Evolutionary conservation across 2,888 invertebrate genomes (phyloP), one percentile per base, ranked within the genome.

Genomic region (Sesamia inferens): DNA sequence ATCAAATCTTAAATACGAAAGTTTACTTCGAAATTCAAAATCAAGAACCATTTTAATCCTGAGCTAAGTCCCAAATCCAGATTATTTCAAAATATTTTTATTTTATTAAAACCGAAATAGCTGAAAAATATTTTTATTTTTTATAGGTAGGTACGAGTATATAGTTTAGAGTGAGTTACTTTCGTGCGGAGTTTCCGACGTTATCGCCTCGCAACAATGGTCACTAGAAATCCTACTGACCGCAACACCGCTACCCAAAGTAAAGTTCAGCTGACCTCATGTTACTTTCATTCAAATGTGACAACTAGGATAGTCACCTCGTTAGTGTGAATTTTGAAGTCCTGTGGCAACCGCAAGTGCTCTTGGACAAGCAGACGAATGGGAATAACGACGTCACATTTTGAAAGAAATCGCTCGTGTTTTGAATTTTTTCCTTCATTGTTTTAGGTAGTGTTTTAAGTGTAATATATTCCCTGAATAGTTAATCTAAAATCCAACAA

Each of bases 321-420:
- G 93, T 93, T 93, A 93, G 92, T 87, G 81, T 48, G 77, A 82
- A 89, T 89, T 91, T 89, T 87, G 88, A 88, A 87, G 85, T 84
- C 42, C 82, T 78, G 70, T 59, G 73, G 78, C 58, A 81, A 85
- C 84, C 80, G 77, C 84, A 88, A 88, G 88, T 84, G 87, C 90
- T 88, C 90, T 91, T 81, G 62, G 78, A 67, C 73, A 61, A 72
- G 74, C 48, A 73, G 66, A 74, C 68, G 65, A 84, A 76, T 67
- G 70, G 68, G 51, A 71, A 61, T 72, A 86, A 86, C 58, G 85
- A 84, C 44, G 59, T 65, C 59, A 74, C 44, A 55, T 42, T 75
- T 71, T 74, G 16, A 2, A 71, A 74, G 64, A 74, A 81, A 84
- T 44, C 47, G 24, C 44, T 51, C 13, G 13, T 61, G 59, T 69